Percentiles rank a stretch among this genome's conserved stretches.
Evolutionary conservation across 2,797 vertebrate species (phyloP).

Genomic region (Craterocephalus amniculus): DNA sequence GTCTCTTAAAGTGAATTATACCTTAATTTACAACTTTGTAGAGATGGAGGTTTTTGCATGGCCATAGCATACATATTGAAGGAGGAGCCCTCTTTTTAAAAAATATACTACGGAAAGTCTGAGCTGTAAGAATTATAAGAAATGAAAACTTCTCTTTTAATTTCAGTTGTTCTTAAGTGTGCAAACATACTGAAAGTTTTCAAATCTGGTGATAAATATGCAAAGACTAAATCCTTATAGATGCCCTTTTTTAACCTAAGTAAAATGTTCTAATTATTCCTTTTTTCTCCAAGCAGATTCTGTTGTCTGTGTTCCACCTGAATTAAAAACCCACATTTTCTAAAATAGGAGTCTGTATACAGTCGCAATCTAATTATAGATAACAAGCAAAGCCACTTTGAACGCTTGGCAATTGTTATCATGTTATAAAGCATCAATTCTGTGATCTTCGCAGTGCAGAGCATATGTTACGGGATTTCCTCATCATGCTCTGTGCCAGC

Average conservation of each 20-base stretch:
- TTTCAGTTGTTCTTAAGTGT: conserved; percentile 18
- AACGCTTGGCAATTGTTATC: conserved; percentile 42
- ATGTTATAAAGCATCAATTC: conserved; percentile 52
- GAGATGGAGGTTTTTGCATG: neutral
- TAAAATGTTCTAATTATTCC: neutral
- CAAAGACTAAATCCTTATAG: neutral
- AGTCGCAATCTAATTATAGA: conserved; percentile 11
- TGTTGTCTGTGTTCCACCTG: conserved; percentile 5
- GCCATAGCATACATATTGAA: neutral
- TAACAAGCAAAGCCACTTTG: conserved; percentile 5
- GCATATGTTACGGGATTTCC: conserved; percentile 66
- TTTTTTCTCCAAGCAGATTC: conserved; percentile 3
- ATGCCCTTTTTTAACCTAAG: neutral
- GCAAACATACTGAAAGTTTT: conserved; percentile 11
- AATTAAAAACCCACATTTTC: neutral
- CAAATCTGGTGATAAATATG: neutral
- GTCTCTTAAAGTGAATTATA: neutral
- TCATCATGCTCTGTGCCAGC: conserved; percentile 56
- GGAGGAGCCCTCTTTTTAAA: neutral
- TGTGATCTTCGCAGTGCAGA: conserved; percentile 60
- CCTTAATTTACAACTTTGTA: conserved; percentile 9
- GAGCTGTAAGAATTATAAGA: conserved; percentile 13
- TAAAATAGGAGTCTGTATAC: conserved; percentile 5
- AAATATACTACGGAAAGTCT: conserved; percentile 1
- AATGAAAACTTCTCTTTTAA: conserved; percentile 4